Percentiles rank a stretch among this genome's conserved stretches.
phyloP scores from a whole-genome alignment of 2,888 invertebrate genomes.

The Heliconius charithonia region DNA sequence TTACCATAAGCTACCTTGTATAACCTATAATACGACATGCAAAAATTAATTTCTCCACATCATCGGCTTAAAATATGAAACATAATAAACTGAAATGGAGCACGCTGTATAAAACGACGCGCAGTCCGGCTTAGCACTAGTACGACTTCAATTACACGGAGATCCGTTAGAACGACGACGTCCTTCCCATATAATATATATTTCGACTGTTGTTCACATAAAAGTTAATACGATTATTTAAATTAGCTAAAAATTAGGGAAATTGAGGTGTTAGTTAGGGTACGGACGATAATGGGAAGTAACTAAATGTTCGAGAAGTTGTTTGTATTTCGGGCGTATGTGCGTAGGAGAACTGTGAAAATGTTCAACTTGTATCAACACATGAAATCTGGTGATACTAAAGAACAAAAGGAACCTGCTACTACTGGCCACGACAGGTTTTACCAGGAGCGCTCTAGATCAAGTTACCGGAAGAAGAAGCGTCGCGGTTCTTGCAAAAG shows the following conservation, averaged over 20 bases:
- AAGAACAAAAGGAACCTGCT: constrained; percentile 81
- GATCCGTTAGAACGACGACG: constrained; percentile 60
- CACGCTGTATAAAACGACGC: constrained; percentile 27
- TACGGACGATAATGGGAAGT: constrained; percentile 1
- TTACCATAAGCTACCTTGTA: neutral
- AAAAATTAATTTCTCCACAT: constrained; percentile 4
- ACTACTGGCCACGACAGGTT: constrained; percentile 92
- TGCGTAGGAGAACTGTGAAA: constrained; percentile 52
- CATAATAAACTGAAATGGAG: constrained; percentile 5
- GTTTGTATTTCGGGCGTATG: constrained; percentile 28
- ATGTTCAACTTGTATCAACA: constrained; percentile 92
- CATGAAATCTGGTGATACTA: constrained; percentile 85
- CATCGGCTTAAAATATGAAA: neutral
- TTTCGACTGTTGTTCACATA: constrained; percentile 33
- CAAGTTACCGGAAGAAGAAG: constrained; percentile 81
- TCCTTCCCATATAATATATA: constrained; percentile 35
- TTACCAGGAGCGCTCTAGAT: constrained; percentile 86
- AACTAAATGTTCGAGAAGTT: constrained; percentile 34
- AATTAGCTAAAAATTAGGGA: constrained; percentile 24
- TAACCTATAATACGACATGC: neutral
- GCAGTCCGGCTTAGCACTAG: constrained; percentile 55
- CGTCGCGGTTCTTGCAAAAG: constrained; percentile 85
- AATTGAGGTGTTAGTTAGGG: neutral
- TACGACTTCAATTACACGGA: constrained; percentile 75
- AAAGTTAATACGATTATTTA: constrained; percentile 37